Evolutionary conservation across 2,888 invertebrate species (phyloP), one percentile per base, ranked within the genome.

Genomic region (Diadegma fenestrale): DNA sequence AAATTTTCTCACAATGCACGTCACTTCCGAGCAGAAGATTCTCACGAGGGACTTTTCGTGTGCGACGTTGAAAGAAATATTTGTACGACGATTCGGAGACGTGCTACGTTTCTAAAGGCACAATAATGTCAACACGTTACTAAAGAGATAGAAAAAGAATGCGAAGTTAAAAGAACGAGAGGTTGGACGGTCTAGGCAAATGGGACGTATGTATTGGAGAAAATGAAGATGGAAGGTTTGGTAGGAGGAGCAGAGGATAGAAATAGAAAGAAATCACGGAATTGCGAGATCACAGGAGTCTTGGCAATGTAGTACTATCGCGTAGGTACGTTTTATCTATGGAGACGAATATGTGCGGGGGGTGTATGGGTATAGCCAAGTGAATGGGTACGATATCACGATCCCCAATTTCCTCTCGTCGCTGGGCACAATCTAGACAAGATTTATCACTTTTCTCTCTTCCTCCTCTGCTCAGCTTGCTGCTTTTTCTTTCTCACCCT

Each of bases 371-470:
- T 58, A 58, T 43, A 73, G 41, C 71, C 51, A 64, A 79, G 85
- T 84, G 66, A 80, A 87, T 87, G 78, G 76, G 78, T 79, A 64
- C 79, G 80, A 82, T 87, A 87, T 88, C 87, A 85, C 84, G 85
- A 86, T 86, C 82, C 87, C 84, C 88, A 88, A 87, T 88, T 88
- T 87, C 86, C 85, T 85, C 86, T 87, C 77, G 78, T 87, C 82
- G 84, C 41, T 63, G 73, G 61, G 75, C 63, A 84, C 87, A 86
- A 87, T 87, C 84, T 85, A 76, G 85, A 80, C 77, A 76, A 87
- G 85, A 88, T 88, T 88, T 87, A 87, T 87, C 76, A 82, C 84
- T 80, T 17, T 66, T 66, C 64, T 37, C 73, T 43, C 61, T 80
- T 68, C 45, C 1, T 37, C 37, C 26, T 5, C 30, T 17, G n/a